Base-by-base conservation (phyloP, 2,888 invertebrate species). In the Dendrolimus houi region DNA sequence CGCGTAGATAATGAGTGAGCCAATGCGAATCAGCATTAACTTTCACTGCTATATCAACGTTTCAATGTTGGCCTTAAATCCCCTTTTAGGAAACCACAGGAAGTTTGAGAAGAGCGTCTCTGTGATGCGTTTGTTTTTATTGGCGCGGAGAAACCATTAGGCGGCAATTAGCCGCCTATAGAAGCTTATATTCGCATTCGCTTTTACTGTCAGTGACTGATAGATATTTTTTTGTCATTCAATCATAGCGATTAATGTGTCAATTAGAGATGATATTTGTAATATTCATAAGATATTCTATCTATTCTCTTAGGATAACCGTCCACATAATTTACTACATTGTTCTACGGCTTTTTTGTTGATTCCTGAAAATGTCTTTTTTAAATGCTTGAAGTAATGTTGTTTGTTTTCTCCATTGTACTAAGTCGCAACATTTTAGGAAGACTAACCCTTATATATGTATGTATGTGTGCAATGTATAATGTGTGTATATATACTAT, bases 1-100 rank as follows among this genome's bases (percentile, higher is more conserved):
- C 82, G 81, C 73, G 66, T 64, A 75, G 76, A 77, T 84, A 85
- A 85, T 87, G 84, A 85, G 82, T 69, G 71, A 67, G 67, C 71
- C 81, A 80, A 75, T 81, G 77, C 81, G 77, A 85, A 83, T 82
- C 77, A 74, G 74, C 79, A 79, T 83, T 81, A 81, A 88, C 89
- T 89, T 89, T 89, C 89, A 86, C 88, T 87, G 70, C 62, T 77
- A 68, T 73, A 72, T 71, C 69, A 66, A 68, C 73, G 68, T 67
- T 64, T 74, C 69, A 68, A 68, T 64, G 73, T 64, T 84, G 85
- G 83, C 85, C 85, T 87, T 82, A 85, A 86, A 86, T 77, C 76
- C 82, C 75, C 74, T 74, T 83, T 85, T 83, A 73, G 76, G 74
- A 79, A 83, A 84, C 85, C 83, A 74, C 84, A 85, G 83, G 82